Conservation (phyloP, 2,797 vertebrate species). For the Acestrorhynchus altus region DNA sequence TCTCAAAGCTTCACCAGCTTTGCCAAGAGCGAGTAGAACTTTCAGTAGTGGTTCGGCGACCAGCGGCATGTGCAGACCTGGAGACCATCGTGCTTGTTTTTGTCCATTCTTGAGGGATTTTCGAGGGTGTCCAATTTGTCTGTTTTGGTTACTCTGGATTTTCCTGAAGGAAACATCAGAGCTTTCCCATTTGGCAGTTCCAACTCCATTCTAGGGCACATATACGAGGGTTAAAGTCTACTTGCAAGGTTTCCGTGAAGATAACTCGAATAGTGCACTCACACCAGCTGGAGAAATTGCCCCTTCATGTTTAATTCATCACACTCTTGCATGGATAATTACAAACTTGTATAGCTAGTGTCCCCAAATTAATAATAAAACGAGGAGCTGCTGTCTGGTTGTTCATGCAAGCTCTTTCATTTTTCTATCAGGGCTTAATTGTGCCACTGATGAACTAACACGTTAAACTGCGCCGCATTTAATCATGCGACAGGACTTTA, state of each 20-base stretch:
- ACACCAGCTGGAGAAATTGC: constrained; percentile 32
- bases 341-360: constrained; percentile 33
- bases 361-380: constrained; percentile 35
- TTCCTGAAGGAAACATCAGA: no score
- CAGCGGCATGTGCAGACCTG: no score
- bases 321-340: constrained; percentile 40
- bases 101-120: no score
- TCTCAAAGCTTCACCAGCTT: no score
- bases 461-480: background rate
- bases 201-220: no score
- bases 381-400: constrained; percentile 17
- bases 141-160: no score
- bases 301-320: constrained; percentile 49
- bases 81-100: no score
- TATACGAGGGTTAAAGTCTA: background rate
- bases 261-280: constrained; percentile 4
- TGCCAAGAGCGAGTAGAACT: no score
- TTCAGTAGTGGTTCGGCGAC: no score
- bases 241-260: background rate
- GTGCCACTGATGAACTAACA: constrained; percentile 12
- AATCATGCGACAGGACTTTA: background rate
- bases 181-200: no score
- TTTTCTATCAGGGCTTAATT: background rate
- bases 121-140: no score
- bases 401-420: constrained; percentile 2